Percentiles rank a stretch among this genome's conserved stretches.
These are phyloP conservation scores for Brachionus calyciflorus DNA, from an alignment of 1,140 invertebrate genomes.

Conservation along the genomic window DNA sequence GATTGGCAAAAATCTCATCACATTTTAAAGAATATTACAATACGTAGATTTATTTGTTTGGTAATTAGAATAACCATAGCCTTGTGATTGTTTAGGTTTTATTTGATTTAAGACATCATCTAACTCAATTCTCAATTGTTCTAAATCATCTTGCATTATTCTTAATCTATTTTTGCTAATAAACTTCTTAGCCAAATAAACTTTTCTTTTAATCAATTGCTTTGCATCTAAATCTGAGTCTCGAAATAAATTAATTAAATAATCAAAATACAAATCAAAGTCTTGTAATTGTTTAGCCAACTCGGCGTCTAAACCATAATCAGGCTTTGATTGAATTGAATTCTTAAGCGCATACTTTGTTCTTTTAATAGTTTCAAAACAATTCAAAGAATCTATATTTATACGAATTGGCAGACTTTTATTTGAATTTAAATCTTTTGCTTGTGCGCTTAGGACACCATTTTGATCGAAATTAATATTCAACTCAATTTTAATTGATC, in stretches of 20 bases:
- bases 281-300: slow-evolving; percentile 26
- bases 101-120: not conserved
- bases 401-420: not conserved
- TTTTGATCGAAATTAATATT: slow-evolving; percentile 15
- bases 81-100: too few relatives aligned
- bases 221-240: not conserved
- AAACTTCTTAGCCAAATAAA: slow-evolving; percentile 14
- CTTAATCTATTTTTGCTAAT: slow-evolving; percentile 23
- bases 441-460: not conserved
- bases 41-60: too few relatives aligned
- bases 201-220: not conserved
- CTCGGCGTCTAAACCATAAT: not conserved
- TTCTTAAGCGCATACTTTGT: not conserved
- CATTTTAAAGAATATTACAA: too few relatives aligned
- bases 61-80: too few relatives aligned
- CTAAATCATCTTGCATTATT: not conserved
- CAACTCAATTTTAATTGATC: not conserved
- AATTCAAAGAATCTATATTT: not conserved
- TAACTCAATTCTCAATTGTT: not conserved
- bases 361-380: slow-evolving; percentile 5
- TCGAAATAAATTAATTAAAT: not conserved
- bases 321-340: not conserved
- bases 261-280: slow-evolving; percentile 26
- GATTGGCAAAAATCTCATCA: too few relatives aligned
- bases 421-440: not conserved